Base-by-base conservation (phyloP, 2,888 invertebrate genomes). In the Lasioglossum zephyrum region DNA sequence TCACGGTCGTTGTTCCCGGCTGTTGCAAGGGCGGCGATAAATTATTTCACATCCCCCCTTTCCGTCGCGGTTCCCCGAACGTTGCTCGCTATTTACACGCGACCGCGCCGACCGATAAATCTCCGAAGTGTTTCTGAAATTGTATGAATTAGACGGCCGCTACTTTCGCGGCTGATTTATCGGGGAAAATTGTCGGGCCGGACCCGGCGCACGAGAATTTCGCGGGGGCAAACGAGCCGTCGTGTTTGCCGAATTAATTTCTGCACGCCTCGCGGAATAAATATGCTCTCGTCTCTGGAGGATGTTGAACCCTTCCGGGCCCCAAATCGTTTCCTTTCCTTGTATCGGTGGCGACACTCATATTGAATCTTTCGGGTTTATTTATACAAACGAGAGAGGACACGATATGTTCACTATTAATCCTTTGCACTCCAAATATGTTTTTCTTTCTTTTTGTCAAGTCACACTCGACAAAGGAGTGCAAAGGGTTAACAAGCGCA, bases 81-180 rank as follows among this genome's bases (percentile, higher is more conserved):
- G 72, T n/a, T 75, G 31, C 75, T 75, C 60, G 82, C 76, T 81
- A 79, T 85, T 85, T 85, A 82, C 79, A 73, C 79, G 75, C 82
- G 82, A 79, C 69, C 82, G 69, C 78, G 77, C 73, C 57, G 39
- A 18, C 70, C 85, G 73, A 87, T 87, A 85, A 87, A 87, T 87
- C 85, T 70, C 57, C 60, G 69, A 18, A 63, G 73, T 84, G 84
- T 84, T 73, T 73, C 80, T 77, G 80, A 77, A 87, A 87, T 87
- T 87, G 72, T 82, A 87, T 82, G 73, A 85, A 85, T 87, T 85
- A 86, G 84, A 44, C 44, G 60, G 63, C 47, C 63, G 82, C 76
- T 85, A 85, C 76, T 85, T 79, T 80, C 84, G 39, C 79, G 75
- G 39, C 77, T 81, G 84, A 86, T 86, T 84, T 81, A 86, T 85